These are phyloP conservation scores for Drosophila fungiperda DNA, from an alignment of 2,888 invertebrate species.

Conservation along the genomic window DNA sequence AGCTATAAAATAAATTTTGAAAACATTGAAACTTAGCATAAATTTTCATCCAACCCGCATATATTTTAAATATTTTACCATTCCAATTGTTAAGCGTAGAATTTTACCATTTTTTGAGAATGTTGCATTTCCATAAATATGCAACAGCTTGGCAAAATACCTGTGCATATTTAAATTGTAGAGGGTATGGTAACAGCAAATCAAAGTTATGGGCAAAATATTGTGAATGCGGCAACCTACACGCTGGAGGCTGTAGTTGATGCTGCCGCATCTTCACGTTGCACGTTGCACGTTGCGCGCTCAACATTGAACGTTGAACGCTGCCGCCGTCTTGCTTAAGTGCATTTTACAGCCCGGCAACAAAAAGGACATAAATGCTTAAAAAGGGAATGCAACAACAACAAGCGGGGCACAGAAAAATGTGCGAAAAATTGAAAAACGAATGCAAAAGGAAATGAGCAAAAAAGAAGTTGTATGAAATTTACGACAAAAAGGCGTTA, in stretches of 20 bases:
- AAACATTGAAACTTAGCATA: not conserved
- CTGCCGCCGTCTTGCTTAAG: constrained; percentile 61
- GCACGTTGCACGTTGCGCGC: constrained; percentile 9
- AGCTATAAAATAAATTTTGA: not conserved
- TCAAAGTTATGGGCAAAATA: constrained; percentile 58
- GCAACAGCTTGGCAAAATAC: not conserved
- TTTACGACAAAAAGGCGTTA: constrained; percentile 78
- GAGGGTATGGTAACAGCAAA: constrained; percentile 57
- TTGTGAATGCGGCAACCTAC: constrained; percentile 56
- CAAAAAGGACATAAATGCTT: constrained; percentile 78
- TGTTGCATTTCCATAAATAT: not conserved
- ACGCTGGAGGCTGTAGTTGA: constrained; percentile 48
- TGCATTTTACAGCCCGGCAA: constrained; percentile 73
- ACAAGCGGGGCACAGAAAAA: constrained; percentile 54
- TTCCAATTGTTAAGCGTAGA: not conserved
- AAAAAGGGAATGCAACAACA: constrained; percentile 71
- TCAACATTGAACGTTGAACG: constrained; percentile 19
- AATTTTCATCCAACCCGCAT: accelerated
- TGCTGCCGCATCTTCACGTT: constrained; percentile 56
- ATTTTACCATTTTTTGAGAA: not conserved
- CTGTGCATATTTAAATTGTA: not conserved
- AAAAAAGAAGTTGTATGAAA: constrained; percentile 68
- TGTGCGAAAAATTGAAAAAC: constrained; percentile 72
- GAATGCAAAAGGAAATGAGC: constrained; percentile 58
- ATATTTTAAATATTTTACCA: not conserved